Evolutionary conservation across 2,797 vertebrate genomes (phyloP), one percentile per base, ranked within the genome.

Genomic region (Distichodus sexfasciatus): DNA sequence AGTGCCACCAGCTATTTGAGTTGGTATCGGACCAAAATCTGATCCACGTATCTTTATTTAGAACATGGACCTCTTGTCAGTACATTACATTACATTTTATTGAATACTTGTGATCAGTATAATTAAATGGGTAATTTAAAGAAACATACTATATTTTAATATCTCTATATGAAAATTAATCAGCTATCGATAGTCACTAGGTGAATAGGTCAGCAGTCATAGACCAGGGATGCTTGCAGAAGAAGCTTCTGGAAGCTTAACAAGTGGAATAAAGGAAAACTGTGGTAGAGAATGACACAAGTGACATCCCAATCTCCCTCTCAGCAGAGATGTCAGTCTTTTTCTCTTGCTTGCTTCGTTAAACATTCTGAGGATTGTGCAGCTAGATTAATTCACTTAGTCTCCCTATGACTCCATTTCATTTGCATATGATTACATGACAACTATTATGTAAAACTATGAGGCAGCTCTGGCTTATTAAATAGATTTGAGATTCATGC

Each of bases 381-480:
- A 17, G 28, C 50, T 43, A 62, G 28, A 70, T 46, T 46, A 26
- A 54, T 63, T 63, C 38, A 54, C n/a, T 3, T 19, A 46, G 17
- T 54, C 58, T 70, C 21, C 29, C 15, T 54, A 15, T 24, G 33
- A 48, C 15, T 24, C 31, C 10, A 31, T 57, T 58, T 41, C 2
- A 41, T 65, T 65, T 71, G 69, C 61, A 54, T 65, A 40, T 41
- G 61, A 48, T 72, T 72, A 55, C 61, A 72, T 59, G 53, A 44
- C 57, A 44, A 58, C 65, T 65, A 51, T 66, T 59, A 66, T 50
- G 69, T 29, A 50, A 72, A 65, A 62, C 62, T 26, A 44, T 62
- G 19, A 44, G 47, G 10, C 9, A 51, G 29, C 66, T 60, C 35
- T 8, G 17, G 8, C 66, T 69, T 57, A 47, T 76, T 74, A 71